Evolutionary conservation across 2,888 invertebrate species (phyloP).

Genomic region (Drosophila mettleri): DNA sequence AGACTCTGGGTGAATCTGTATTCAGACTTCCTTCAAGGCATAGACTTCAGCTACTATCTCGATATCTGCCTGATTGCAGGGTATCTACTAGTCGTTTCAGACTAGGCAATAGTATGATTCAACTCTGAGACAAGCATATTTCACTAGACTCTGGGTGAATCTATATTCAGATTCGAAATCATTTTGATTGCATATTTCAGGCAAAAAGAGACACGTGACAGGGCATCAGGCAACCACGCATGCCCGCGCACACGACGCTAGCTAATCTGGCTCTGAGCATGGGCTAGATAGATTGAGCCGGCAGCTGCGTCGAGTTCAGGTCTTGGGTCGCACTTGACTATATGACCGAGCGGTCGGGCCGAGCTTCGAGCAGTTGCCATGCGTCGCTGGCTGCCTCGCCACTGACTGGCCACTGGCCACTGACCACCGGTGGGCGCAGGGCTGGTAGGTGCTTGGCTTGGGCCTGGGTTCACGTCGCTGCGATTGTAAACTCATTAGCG

Average conservation of each 20-base stretch:
- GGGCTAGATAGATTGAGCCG: neutral
- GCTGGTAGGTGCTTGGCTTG: neutral
- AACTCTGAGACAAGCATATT: neutral
- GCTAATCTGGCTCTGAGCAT: slow-evolving; percentile 1
- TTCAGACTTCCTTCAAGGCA: neutral
- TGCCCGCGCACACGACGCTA: neutral
- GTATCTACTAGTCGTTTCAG: neutral
- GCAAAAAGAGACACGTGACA: neutral
- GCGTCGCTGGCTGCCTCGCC: slow-evolving; percentile 55
- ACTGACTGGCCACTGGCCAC: slow-evolving; percentile 17
- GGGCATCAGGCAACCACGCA: neutral
- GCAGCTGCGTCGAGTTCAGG: slow-evolving; percentile 15
- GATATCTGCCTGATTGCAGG: neutral
- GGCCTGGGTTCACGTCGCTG: slow-evolving; percentile 30
- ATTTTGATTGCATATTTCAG: neutral
- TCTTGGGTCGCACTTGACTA: slow-evolving; percentile 48
- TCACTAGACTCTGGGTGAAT: too few species aligned
- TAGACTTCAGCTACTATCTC: too few species aligned
- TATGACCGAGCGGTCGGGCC: slow-evolving; percentile 53
- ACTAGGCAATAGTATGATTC: too few species aligned
- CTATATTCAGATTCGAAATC: neutral
- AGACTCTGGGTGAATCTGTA: too few species aligned
- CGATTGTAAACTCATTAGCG: slow-evolving; percentile 73
- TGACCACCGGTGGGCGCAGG: neutral
- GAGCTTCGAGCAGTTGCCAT: slow-evolving; percentile 59